phyloP scores from a whole-genome alignment of 1,140 invertebrate genomes.

The Dufourea novaeangliae region DNA sequence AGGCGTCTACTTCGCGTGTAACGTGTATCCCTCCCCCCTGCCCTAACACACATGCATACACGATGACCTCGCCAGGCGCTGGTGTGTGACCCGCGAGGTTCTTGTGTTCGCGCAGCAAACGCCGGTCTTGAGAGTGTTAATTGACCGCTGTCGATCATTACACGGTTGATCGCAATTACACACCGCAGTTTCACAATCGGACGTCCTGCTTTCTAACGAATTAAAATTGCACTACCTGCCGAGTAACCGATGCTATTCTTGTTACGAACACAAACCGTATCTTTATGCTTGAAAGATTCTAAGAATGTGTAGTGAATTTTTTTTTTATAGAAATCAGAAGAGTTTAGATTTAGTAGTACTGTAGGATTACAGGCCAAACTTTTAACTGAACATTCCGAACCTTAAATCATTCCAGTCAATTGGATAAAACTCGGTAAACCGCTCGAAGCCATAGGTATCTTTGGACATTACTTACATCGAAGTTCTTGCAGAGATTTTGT shows the following conservation, averaged over 20 bases:
- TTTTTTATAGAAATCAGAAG: no score
- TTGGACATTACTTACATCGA: no score
- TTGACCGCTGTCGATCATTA: constrained; percentile 76
- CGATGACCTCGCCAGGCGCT: not conserved
- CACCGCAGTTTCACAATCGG: constrained; percentile 50
- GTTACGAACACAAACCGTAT: not conserved
- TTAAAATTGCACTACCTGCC: constrained; percentile 25
- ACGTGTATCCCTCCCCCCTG: constrained; percentile 6
- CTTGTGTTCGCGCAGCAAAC: not conserved
- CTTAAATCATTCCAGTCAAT: no score
- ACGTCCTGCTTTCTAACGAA: constrained; percentile 25
- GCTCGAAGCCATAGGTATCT: no score
- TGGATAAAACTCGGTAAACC: no score
- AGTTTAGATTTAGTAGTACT: no score
- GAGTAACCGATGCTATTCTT: not conserved
- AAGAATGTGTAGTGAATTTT: not conserved
- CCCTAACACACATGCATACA: constrained; percentile 46
- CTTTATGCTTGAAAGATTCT: not conserved
- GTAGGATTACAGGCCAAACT: no score
- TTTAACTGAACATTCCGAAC: no score
- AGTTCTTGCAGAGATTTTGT: no score
- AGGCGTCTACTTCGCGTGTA: constrained; percentile 71
- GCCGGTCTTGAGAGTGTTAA: constrained; percentile 68
- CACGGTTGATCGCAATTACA: constrained; percentile 73
- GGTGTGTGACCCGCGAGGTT: constrained; percentile 1